Conservation (phyloP, 2,113 vertebrate species). For the Siphamia tubifer region DNA sequence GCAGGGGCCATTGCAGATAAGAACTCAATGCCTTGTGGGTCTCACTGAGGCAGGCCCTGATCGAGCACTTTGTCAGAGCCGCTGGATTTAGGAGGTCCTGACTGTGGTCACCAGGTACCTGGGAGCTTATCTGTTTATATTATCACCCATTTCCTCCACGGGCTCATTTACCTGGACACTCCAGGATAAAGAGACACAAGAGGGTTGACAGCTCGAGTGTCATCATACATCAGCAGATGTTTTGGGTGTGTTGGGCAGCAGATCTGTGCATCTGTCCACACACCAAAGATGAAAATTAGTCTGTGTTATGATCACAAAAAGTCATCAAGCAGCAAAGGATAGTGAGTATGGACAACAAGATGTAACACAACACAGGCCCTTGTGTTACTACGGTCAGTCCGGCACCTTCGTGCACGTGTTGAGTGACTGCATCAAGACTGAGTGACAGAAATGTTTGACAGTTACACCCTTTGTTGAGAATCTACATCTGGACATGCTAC, state of each 20-base stretch:
- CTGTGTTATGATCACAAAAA: conserved; percentile 19
- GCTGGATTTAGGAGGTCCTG: conserved; percentile 73
- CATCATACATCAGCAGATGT: conserved; percentile 48
- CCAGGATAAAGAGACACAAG: conserved; percentile 66
- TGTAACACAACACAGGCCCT: not conserved
- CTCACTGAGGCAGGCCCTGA: conserved; percentile 74
- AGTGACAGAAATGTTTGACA: conserved; percentile 22
- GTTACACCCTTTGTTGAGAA: not conserved
- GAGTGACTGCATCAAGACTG: conserved; percentile 20
- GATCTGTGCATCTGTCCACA: conserved; percentile 16
- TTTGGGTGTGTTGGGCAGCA: conserved; percentile 13
- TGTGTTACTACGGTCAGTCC: conserved; percentile 27
- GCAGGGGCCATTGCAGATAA: conserved; percentile 80
- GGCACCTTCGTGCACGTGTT: conserved; percentile 3
- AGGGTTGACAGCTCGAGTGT: conserved; percentile 61
- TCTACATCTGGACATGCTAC: too few relatives aligned
- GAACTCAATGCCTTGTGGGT: conserved; percentile 73
- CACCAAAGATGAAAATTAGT: conserved; percentile 30
- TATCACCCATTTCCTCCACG: conserved; percentile 78
- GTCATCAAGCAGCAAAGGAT: not conserved
- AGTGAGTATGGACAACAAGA: conserved; percentile 5
- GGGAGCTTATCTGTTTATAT: conserved; percentile 78
- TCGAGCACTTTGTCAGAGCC: conserved; percentile 75
- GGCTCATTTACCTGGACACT: conserved; percentile 70
- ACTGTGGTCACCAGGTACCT: conserved; percentile 74